These are phyloP conservation scores for Setophaga petechia DNA, from an alignment of 2,113 vertebrate genomes.

Conservation along the genomic window DNA sequence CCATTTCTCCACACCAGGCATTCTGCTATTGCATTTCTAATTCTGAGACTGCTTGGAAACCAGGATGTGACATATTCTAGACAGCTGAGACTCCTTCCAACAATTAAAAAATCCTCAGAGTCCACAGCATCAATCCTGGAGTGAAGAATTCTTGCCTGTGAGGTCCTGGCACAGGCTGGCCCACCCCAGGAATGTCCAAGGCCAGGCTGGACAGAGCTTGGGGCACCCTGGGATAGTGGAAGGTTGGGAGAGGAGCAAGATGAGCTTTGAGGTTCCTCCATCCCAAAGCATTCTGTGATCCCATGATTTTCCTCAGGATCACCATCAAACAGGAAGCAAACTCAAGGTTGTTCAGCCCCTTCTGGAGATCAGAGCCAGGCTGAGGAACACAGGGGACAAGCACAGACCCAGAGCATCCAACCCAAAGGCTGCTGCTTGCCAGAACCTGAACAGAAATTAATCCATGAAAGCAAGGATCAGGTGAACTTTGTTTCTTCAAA, in stretches of 20 bases:
- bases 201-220: neutral
- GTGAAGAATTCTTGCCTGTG: neutral
- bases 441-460: neutral
- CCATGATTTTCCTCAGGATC: neutral
- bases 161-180: neutral
- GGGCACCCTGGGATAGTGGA: neutral
- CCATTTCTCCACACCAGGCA: neutral
- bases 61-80: neutral
- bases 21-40: neutral
- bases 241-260: neutral
- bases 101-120: neutral
- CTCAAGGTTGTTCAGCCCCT: neutral
- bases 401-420: neutral
- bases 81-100: neutral
- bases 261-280: neutral
- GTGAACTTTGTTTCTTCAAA: neutral
- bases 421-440: neutral
- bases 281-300: neutral
- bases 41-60: neutral
- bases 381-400: neutral
- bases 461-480: neutral
- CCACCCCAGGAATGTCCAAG: neutral
- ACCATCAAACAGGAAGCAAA: neutral
- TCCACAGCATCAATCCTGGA: neutral
- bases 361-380: neutral